Evolutionary conservation across 35 echinoderm and acorn worm species (phyloP), one percentile per base, ranked within the genome.

Genomic region (Strongylocentrotus purpuratus): DNA sequence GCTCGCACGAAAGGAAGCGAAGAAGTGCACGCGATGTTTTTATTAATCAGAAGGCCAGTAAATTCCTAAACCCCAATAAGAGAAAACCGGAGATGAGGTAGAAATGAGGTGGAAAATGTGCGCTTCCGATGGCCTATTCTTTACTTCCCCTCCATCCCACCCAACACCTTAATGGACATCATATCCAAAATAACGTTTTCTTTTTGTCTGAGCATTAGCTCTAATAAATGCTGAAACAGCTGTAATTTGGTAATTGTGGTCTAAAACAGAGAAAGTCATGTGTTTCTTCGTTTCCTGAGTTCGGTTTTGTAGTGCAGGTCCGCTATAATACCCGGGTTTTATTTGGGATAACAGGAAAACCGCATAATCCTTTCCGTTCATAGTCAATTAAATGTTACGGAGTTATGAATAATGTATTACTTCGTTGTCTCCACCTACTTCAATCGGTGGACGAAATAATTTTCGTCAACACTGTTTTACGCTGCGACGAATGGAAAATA

Each of bases 11-110:
- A 93, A 93, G 91, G 91, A 93, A 93, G 48, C 91, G 13, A 14
- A 58, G 31, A 93, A 46, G 46, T 46, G 46, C 91, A 93, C 91
- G 91, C 91, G 46, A 93, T 93, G 48, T 93, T 93, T 50, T 93
- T 46, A 48, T 93, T 93, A 93, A 93, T 2, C 31, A 50, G 17
- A 93, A 93, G 91, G 91, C 28, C 91, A 32, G 46, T 58, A 1
- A 41, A 46, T 31, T 55, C 46, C 45, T 46, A 92, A 33, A 33
- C 47, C 32, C 91, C 32, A 92, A 13, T 7, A 17, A 89, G 2
- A 33, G 12, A 41, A 93, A 55, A 50, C 45, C 46, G 32, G 91
- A 32, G n/a, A 33, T n/a, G 14, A 93, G 46, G 31, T 93, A 2
- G 91, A 33, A 50, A 58, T 58, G 91, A 93, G 32, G 91, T 93